Conservation (phyloP, 1,140 invertebrate species). For the Leptestheria dahalacensis region DNA sequence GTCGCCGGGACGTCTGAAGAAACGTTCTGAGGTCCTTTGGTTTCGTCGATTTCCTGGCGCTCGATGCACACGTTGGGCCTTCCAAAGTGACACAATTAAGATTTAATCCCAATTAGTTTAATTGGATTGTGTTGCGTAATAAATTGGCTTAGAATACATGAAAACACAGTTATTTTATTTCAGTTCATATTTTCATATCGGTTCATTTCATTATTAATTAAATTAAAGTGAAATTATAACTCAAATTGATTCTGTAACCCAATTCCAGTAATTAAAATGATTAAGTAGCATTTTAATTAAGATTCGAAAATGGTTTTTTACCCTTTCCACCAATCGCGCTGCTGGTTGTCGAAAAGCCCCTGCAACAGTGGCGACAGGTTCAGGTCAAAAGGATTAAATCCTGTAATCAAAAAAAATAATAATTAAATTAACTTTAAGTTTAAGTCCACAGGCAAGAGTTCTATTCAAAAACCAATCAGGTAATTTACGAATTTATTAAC, state of each 20-base stretch:
- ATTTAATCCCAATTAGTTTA: too few relatives aligned
- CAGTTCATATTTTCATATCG: too few relatives aligned
- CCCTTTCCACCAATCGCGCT: constrained; percentile 9
- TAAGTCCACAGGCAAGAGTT: too few relatives aligned
- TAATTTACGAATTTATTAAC: too few relatives aligned
- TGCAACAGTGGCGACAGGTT: neutral
- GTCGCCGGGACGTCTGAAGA: neutral
- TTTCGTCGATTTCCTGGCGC: constrained; percentile 6
- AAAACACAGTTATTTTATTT: too few relatives aligned
- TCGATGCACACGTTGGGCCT: constrained; percentile 14
- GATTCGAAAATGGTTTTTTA: neutral
- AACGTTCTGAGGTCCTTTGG: neutral
- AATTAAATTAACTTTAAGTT: neutral
- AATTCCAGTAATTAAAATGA: neutral
- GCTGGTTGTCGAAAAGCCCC: constrained; percentile 1
- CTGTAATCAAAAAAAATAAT: neutral
- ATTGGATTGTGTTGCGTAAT: too few relatives aligned
- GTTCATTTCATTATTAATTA: too few relatives aligned
- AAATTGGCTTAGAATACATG: too few relatives aligned
- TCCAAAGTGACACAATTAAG: too few relatives aligned
- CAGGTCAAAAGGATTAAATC: constrained; percentile 2
- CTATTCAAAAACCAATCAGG: too few relatives aligned
- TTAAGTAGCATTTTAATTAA: too few relatives aligned
- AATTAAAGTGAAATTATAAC: neutral
- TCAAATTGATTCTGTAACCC: neutral